Evolutionary conservation across 1,140 invertebrate species (phyloP).

Genomic region (Acromyrmex echinatior): DNA sequence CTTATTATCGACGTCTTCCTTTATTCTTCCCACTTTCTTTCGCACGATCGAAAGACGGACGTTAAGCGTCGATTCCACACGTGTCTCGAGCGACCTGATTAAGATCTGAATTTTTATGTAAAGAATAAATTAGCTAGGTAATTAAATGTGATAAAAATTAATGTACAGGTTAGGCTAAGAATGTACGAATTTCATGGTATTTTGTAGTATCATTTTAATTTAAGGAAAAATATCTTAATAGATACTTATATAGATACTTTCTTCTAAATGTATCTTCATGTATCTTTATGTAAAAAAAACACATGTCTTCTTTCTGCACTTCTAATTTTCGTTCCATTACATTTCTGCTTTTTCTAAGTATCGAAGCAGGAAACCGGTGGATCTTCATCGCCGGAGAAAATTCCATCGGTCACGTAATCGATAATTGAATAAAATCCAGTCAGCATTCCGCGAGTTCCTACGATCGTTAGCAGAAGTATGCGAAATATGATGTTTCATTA

Average conservation of each 20-base stretch:
- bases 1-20: conserved; percentile 67
- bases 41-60: neutral
- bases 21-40: conserved; percentile 37
- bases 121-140: neutral
- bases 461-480: conserved; percentile 46
- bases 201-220: neutral
- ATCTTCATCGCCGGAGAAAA: conserved; percentile 70
- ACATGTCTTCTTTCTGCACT: neutral
- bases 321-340: conserved; percentile 13
- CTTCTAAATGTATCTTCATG: neutral
- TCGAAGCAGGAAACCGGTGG: conserved; percentile 40
- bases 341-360: neutral
- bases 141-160: neutral
- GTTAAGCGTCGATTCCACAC: conserved; percentile 11
- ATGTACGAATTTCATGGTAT: neutral
- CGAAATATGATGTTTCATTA: conserved; percentile 65
- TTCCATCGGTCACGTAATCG: conserved; percentile 53
- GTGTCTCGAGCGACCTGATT: neutral
- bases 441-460: conserved; percentile 63
- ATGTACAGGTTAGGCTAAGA: no score
- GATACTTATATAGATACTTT: neutral
- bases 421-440: conserved; percentile 63
- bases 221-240: neutral
- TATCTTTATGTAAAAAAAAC: neutral
- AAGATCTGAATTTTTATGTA: neutral